Percentiles rank a stretch among this genome's conserved stretches.
Conservation (phyloP, 2,113 vertebrate species). For the Hepsetus odoe region DNA sequence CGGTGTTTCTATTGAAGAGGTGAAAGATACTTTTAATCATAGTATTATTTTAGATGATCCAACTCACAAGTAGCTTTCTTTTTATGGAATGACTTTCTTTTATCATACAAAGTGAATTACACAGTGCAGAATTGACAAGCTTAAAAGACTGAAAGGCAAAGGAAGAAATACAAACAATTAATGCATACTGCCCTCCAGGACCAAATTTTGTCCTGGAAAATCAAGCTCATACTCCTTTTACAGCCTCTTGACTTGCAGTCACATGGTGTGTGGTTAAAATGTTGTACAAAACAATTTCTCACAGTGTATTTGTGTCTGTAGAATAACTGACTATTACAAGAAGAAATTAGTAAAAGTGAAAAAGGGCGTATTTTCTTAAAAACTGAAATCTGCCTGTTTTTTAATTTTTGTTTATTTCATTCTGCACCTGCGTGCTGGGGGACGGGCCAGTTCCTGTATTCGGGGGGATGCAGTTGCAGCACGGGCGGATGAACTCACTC, state of each 20-base stretch:
- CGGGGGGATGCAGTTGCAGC: constrained; percentile 65
- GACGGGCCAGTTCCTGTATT: constrained; percentile 66
- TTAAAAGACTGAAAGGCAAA: neutral
- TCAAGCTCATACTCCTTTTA: too few relatives aligned
- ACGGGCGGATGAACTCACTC: constrained; percentile 61
- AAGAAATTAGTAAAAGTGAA: too few relatives aligned
- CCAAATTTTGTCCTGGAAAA: too few relatives aligned
- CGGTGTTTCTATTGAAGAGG: too few relatives aligned
- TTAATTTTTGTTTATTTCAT: constrained; percentile 9
- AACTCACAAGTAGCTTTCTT: too few relatives aligned
- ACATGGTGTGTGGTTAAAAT: too few relatives aligned
- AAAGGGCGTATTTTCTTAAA: neutral
- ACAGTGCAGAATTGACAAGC: neutral
- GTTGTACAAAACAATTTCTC: too few relatives aligned
- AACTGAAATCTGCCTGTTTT: neutral
- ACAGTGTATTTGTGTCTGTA: too few relatives aligned
- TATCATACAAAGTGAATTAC: neutral
- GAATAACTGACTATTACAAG: too few relatives aligned
- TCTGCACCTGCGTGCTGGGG: constrained; percentile 68
- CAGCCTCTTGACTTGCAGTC: too few relatives aligned
- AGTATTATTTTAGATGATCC: too few relatives aligned
- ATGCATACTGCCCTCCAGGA: neutral
- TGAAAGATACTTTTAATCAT: too few relatives aligned
- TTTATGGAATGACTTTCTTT: neutral
- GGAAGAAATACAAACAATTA: neutral